Percentiles rank a stretch among this genome's conserved stretches.
Conservation (phyloP, 2,113 vertebrate genomes). For the Arothron firmamentum region DNA sequence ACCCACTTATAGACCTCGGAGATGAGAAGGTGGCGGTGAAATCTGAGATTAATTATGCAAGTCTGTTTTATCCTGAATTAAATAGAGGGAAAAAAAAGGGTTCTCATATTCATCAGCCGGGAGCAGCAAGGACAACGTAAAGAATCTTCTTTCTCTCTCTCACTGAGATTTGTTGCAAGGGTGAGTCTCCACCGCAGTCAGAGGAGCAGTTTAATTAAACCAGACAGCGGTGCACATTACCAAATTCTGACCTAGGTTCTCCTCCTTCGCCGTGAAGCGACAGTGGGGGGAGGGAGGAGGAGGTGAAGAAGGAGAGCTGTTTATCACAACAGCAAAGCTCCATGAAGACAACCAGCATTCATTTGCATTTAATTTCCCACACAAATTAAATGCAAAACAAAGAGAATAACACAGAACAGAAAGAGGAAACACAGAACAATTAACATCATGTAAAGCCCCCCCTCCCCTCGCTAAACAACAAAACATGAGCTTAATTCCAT, state of each 20-base stretch:
- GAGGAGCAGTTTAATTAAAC: constrained; percentile 52
- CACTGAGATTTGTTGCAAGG: constrained; percentile 14
- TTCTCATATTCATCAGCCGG: constrained; percentile 18
- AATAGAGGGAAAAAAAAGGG: constrained; percentile 46
- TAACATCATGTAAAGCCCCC: constrained; percentile 11
- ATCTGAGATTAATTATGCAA: constrained; percentile 32
- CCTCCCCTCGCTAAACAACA: neutral
- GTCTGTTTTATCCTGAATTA: constrained; percentile 37
- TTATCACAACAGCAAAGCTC: constrained; percentile 15
- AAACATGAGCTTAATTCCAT: constrained; percentile 1
- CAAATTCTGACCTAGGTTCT: constrained; percentile 41
- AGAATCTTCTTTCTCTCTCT: constrained; percentile 23
- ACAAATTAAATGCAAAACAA: constrained; percentile 26
- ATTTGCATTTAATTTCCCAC: constrained; percentile 41
- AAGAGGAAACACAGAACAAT: constrained; percentile 16
- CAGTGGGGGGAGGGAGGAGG: constrained; percentile 3
- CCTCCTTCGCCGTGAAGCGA: constrained; percentile 43
- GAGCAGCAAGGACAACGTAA: constrained; percentile 9
- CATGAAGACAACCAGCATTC: constrained; percentile 35
- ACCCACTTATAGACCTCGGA: constrained; percentile 10
- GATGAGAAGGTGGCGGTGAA: constrained; percentile 22
- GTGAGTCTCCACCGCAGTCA: constrained; percentile 8
- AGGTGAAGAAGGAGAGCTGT: constrained; percentile 5
- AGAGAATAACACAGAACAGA: constrained; percentile 21
- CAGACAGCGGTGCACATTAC: constrained; percentile 26